Percentiles rank a stretch among this genome's conserved stretches.
Evolutionary conservation across 2,888 invertebrate genomes (phyloP).

Genomic region (Malacosoma neustria): DNA sequence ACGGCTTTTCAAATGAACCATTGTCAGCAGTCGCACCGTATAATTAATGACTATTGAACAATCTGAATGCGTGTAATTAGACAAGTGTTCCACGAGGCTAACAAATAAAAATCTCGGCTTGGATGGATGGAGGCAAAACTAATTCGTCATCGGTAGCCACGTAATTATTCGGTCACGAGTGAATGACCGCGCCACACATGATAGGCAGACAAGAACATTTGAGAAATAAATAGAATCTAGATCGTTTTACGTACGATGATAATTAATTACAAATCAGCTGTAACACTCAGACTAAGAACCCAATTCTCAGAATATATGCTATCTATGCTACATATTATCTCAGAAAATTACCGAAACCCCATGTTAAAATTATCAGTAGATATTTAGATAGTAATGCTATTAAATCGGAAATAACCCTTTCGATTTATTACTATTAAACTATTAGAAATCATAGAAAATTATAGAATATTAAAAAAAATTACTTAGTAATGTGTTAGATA

Average conservation of each 20-base stretch:
- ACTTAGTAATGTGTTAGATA: no score
- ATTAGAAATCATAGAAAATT: no score
- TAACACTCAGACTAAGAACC: no score
- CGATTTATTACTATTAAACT: no score
- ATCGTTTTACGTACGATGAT: conserved; percentile 15
- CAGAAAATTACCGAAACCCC: no score
- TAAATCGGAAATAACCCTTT: no score
- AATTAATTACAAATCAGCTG: background rate
- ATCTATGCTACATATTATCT: no score
- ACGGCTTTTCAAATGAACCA: background rate
- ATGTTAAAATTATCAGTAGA: no score
- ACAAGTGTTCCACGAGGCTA: background rate
- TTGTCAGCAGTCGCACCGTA: background rate
- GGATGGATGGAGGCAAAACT: background rate
- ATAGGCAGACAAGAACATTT: conserved; percentile 14
- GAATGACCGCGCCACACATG: conserved; percentile 23
- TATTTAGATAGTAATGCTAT: no score
- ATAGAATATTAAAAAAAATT: no score
- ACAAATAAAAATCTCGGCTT: background rate
- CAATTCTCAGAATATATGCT: no score
- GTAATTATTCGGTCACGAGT: conserved; percentile 26
- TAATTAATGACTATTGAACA: background rate
- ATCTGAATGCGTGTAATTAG: background rate
- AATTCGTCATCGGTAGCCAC: conserved; percentile 16
- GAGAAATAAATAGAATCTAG: conserved; percentile 20